Conservation (phyloP, 2,888 invertebrate genomes). For the Caenorhabditis afra region DNA sequence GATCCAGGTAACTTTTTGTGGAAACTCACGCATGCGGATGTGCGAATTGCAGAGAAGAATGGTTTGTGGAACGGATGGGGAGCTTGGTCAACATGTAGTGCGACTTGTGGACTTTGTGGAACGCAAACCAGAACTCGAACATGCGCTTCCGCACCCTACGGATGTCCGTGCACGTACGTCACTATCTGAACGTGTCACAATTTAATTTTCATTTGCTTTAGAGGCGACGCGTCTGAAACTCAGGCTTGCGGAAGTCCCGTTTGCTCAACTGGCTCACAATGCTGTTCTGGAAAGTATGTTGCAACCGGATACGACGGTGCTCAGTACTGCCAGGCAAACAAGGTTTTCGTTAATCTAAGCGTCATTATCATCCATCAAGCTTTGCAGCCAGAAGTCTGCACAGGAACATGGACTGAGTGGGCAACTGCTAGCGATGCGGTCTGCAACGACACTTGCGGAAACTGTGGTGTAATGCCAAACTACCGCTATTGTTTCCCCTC, state of each 20-base stretch:
- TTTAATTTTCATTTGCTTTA: constrained; percentile 12
- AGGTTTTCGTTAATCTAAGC: constrained; percentile 21
- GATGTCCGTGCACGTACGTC: constrained; percentile 56
- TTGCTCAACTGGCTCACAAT: constrained; percentile 26
- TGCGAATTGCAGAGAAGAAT: constrained; percentile 45
- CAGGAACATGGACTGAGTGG: constrained; percentile 64
- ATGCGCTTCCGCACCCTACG: constrained; percentile 55
- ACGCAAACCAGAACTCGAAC: constrained; percentile 49
- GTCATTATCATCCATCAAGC: neutral
- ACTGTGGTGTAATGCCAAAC: constrained; percentile 36
- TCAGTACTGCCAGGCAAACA: constrained; percentile 48
- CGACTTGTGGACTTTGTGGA: constrained; percentile 63
- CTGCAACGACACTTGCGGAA: constrained; percentile 65
- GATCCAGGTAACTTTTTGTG: constrained; percentile 27
- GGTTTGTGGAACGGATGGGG: constrained; percentile 63
- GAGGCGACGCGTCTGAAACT: constrained; percentile 42
- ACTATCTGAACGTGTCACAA: neutral
- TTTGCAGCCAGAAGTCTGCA: constrained; percentile 34
- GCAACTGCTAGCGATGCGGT: neutral
- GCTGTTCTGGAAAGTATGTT: constrained; percentile 45
- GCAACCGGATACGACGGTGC: constrained; percentile 57
- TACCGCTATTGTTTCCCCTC: constrained; percentile 55
- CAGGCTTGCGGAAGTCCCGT: constrained; percentile 40
- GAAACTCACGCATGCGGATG: too few relatives aligned
- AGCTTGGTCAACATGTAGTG: constrained; percentile 51